Evolutionary conservation across 2,113 vertebrate species (phyloP).

Genomic region (Psammodynastes pulverulentus): DNA sequence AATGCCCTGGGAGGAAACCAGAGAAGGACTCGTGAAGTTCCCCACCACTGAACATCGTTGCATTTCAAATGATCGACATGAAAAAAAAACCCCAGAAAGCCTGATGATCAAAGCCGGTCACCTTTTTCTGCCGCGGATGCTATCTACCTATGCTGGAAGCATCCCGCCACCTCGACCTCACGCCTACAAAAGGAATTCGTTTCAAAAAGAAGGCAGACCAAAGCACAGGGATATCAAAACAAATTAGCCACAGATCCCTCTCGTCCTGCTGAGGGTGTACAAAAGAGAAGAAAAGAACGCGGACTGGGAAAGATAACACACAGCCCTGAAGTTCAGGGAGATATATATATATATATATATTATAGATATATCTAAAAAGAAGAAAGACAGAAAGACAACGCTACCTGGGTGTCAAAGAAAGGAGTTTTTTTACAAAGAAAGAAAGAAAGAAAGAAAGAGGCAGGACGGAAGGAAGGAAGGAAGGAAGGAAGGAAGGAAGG

Average conservation of each 20-base stretch:
- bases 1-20: slow-evolving; percentile 46
- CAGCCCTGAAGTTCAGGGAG: slow-evolving; percentile 29
- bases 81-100: slow-evolving; percentile 51
- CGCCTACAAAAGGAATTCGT: slow-evolving; percentile 63
- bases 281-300: background rate
- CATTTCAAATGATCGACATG: slow-evolving; percentile 64
- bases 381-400: slow-evolving; percentile 32
- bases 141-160: slow-evolving; percentile 50
- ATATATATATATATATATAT: background rate
- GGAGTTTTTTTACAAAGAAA: slow-evolving; percentile 32
- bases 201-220: slow-evolving; percentile 57
- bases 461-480: too few species aligned
- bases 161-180: slow-evolving; percentile 58
- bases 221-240: slow-evolving; percentile 49
- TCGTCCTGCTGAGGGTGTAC: slow-evolving; percentile 36
- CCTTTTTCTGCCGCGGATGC: slow-evolving; percentile 49
- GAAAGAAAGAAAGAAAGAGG: slow-evolving; percentile 41
- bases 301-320: background rate
- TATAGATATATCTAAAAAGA: background rate
- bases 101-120: slow-evolving; percentile 56
- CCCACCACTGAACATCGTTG: slow-evolving; percentile 50
- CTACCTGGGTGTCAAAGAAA: slow-evolving; percentile 42
- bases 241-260: slow-evolving; percentile 49
- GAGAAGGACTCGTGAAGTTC: slow-evolving; percentile 47
- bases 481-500: too few species aligned